Evolutionary conservation across 2,797 vertebrate species (phyloP).

Genomic region (Amazona finschi): DNA sequence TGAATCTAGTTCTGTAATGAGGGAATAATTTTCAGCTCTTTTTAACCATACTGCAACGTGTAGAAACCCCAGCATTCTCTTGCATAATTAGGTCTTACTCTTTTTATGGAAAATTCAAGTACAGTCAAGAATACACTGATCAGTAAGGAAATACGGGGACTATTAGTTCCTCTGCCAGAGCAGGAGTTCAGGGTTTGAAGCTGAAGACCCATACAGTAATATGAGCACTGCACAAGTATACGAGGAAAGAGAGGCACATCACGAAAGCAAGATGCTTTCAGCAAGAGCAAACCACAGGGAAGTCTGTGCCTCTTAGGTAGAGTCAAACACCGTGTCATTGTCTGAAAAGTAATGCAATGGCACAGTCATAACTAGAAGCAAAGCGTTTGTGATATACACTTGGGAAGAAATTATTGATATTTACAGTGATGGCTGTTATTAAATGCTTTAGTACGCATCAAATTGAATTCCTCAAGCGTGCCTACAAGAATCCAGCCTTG

Average conservation of each 20-base stretch:
- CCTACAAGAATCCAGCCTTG: background rate
- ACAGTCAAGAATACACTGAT: background rate
- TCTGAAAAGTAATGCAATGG: background rate
- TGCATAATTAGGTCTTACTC: background rate
- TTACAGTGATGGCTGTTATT: background rate
- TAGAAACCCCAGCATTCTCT: background rate
- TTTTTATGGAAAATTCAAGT: background rate
- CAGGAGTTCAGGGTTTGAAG: background rate
- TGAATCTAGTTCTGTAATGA: background rate
- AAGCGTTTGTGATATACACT: accelerated
- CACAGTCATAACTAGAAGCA: background rate
- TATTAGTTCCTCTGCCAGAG: background rate
- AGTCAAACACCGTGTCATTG: accelerated
- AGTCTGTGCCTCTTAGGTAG: accelerated
- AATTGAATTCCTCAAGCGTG: background rate
- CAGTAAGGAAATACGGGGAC: accelerated
- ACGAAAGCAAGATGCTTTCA: background rate
- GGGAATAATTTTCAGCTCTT: background rate
- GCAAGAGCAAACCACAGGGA: background rate
- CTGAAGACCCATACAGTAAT: background rate
- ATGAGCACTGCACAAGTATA: background rate
- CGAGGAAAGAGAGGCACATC: background rate
- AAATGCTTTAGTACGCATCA: background rate
- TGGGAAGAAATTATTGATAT: background rate
- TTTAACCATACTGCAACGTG: background rate